phyloP scores from a whole-genome alignment of 2,888 invertebrate genomes.

The Drosophila melanocephala region DNA sequence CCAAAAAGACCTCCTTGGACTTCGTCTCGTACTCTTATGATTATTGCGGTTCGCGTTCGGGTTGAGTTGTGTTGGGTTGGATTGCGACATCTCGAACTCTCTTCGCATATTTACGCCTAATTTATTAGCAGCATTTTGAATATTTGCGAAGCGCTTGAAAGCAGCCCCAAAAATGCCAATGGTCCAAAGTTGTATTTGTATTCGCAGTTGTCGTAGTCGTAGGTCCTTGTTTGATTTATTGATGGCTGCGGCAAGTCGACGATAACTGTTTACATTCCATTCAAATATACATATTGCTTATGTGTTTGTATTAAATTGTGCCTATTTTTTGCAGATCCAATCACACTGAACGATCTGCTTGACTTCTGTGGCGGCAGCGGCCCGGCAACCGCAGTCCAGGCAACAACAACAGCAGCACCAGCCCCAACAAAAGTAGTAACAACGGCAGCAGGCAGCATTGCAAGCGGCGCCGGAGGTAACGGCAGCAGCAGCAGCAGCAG shows the following conservation, averaged over 20 bases:
- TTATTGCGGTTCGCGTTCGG: not conserved
- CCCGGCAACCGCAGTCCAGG: constrained; percentile 51
- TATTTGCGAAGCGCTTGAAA: constrained; percentile 81
- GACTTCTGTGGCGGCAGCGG: constrained; percentile 76
- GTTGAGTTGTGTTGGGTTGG: not conserved
- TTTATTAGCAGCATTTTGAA: constrained; percentile 77
- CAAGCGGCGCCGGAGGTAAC: constrained; percentile 58
- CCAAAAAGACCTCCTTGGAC: constrained; percentile 33
- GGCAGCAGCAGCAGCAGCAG: constrained; percentile 66
- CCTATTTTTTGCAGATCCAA: constrained; percentile 73
- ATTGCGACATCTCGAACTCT: constrained; percentile 19
- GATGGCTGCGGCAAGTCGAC: constrained; percentile 62
- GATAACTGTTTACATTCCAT: constrained; percentile 62
- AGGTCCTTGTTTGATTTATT: constrained; percentile 74
- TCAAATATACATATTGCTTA: constrained; percentile 21
- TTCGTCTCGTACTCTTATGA: not conserved
- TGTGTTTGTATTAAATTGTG: constrained; percentile 8
- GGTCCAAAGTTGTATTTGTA: constrained; percentile 26
- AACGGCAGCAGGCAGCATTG: constrained; percentile 40
- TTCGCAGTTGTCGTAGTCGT: constrained; percentile 56
- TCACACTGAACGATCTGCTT: constrained; percentile 83
- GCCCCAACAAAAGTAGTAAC: constrained; percentile 43
- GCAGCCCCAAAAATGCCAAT: constrained; percentile 34
- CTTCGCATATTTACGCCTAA: constrained; percentile 70
- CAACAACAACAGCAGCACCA: constrained; percentile 42